A percentile compares a stretch with the other conserved stretches of the same genome.
phyloP scores from a whole-genome alignment of 2,797 vertebrate species.

The Lerista edwardsae region DNA sequence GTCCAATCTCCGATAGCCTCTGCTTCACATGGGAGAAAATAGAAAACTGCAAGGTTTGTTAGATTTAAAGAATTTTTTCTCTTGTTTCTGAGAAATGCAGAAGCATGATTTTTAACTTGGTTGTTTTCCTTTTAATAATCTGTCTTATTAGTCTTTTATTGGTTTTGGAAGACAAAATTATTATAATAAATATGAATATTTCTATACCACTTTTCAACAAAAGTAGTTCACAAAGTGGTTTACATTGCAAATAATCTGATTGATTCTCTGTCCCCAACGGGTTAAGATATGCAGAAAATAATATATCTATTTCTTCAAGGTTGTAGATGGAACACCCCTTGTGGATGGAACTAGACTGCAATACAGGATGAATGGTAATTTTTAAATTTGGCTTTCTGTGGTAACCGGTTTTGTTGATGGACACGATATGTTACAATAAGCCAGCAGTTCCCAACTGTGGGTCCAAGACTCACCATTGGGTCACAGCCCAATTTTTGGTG shows the following conservation, averaged over 20 bases:
- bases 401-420: fast-evolving
- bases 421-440: not conserved
- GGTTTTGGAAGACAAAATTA: not conserved
- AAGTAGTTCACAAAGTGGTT: too few relatives aligned
- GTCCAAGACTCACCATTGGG: too few relatives aligned
- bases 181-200: too few relatives aligned
- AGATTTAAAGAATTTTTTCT: not conserved
- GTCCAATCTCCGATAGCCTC: not conserved
- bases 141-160: not conserved
- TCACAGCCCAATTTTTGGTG: too few relatives aligned
- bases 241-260: too few relatives aligned
- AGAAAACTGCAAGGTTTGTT: not conserved
- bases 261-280: too few relatives aligned
- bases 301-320: slow-evolving; percentile 74
- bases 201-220: too few relatives aligned
- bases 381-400: not conserved
- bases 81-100: not conserved
- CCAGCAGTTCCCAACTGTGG: too few relatives aligned
- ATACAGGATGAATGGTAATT: slow-evolving; percentile 94
- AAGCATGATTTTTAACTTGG: not conserved
- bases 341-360: slow-evolving; percentile 83
- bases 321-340: slow-evolving; percentile 89
- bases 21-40: not conserved
- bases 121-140: not conserved
- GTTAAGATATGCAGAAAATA: too few relatives aligned